Evolutionary conservation across 2,888 invertebrate genomes (phyloP), one percentile per base, ranked within the genome.

Genomic region (Autographa gamma): DNA sequence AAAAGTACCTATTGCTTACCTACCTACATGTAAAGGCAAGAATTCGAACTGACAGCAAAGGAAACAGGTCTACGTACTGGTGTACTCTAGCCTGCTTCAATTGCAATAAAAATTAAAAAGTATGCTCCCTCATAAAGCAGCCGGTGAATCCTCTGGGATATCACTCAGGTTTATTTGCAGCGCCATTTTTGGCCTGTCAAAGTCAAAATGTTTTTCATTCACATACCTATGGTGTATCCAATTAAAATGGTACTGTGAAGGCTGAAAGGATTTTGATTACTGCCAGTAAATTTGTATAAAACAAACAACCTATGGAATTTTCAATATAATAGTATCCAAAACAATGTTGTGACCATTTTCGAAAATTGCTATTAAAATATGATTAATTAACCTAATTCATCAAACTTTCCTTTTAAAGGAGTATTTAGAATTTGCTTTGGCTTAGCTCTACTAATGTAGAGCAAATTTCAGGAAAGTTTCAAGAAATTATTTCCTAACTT

Each of bases 51-150:
- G 59, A n/a, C 64, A 9, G 2, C 60, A 65, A 70, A 63, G 67
- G 62, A 64, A 38, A 38, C 63, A 34, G 31, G 64, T 48, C 16
- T 18, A 56, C 63, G 11, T 48, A 59, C 66, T 41, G 54, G 58
- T 41, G n/a, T 11, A 25, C n/a, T 54, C 31, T 31, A 52, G 19
- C 58, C 63, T 25, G 59, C 34, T 68, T 64, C 67, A 63, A 64
- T 52, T 68, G 62, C 25, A 76, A 66, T 71, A 66, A 71, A 60
- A 43, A 62, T 62, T 59, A 65, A 48, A 61, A 48, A 56, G 62
- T 59, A 65, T 48, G 8, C 52, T 66, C 56, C 75, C 60, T 43
- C 76, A 71, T 52, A 71, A 60, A 25, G 54, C 25, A 56, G 54
- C 19, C 54, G 58, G 13, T 56, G 52, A 59, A 25, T 2, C n/a